phyloP scores from a whole-genome alignment of 2,888 invertebrate species.

The Bunonema sp. region DNA sequence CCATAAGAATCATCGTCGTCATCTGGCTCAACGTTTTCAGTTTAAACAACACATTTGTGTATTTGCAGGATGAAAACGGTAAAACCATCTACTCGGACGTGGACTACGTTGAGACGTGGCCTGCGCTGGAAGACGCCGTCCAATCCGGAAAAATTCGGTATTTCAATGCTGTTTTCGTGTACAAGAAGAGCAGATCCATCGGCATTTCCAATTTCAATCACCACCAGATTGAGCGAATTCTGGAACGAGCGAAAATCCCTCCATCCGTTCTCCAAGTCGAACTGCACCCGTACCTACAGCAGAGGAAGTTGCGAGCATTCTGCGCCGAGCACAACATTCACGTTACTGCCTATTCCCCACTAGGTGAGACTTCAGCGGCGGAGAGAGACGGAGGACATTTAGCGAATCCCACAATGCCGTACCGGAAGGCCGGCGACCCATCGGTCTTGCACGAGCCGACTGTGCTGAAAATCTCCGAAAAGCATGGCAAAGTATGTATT shows the following conservation, averaged over 20 bases:
- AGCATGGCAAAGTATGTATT: constrained; percentile 17
- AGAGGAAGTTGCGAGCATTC: constrained; percentile 54
- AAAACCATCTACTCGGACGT: constrained; percentile 29
- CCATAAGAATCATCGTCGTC: background rate
- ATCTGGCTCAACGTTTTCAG: constrained; percentile 2
- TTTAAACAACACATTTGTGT: too few species aligned
- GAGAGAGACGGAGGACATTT: background rate
- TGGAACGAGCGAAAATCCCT: constrained; percentile 54
- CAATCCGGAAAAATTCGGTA: constrained; percentile 3
- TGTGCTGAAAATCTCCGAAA: constrained; percentile 13
- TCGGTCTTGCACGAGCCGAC: constrained; percentile 15
- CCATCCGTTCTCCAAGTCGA: constrained; percentile 59
- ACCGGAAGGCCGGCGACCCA: constrained; percentile 27
- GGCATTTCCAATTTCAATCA: constrained; percentile 41
- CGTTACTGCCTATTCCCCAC: constrained; percentile 17
- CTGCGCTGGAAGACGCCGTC: constrained; percentile 32
- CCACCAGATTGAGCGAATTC: constrained; percentile 50
- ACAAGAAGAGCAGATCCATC: too few species aligned
- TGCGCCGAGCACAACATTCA: constrained; percentile 46
- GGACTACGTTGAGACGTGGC: constrained; percentile 42
- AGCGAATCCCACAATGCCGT: constrained; percentile 7
- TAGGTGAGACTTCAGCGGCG: constrained; percentile 3
- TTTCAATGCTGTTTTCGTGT: too few species aligned
- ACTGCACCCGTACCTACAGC: constrained; percentile 64
- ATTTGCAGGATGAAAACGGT: too few species aligned